Evolutionary conservation across 2,888 invertebrate genomes (phyloP).

Genomic region (Erpobdella octoculata): DNA sequence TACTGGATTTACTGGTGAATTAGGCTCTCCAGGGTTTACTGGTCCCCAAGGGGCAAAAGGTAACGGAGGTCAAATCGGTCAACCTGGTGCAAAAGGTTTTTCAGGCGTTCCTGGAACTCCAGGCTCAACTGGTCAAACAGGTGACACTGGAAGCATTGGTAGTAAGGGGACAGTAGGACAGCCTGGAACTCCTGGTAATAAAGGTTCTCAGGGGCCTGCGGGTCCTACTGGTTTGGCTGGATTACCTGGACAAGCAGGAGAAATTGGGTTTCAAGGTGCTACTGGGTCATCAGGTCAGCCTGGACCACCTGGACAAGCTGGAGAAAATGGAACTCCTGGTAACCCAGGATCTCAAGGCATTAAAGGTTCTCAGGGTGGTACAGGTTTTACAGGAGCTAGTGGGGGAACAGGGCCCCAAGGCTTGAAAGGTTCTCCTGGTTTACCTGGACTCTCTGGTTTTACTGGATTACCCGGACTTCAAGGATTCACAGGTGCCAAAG

Average conservation of each 20-base stretch:
- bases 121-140: conserved; percentile 22
- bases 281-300: conserved; percentile 53
- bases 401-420: conserved; percentile 29
- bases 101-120: conserved; percentile 25
- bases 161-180: conserved; percentile 24
- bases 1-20: conserved; percentile 9
- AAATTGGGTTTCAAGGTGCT: conserved; percentile 28
- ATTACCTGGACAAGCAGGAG: conserved; percentile 9
- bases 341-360: conserved; percentile 24
- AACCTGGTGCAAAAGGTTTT: conserved; percentile 32
- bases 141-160: conserved; percentile 27
- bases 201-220: conserved; percentile 21
- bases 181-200: conserved; percentile 24
- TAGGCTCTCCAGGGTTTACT: conserved; percentile 24
- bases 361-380: conserved; percentile 28
- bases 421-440: not conserved
- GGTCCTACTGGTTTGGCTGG: conserved; percentile 27
- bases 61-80: not conserved
- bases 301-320: conserved; percentile 29
- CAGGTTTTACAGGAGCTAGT: conserved; percentile 27
- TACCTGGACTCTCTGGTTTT: not conserved
- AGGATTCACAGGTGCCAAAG: not conserved
- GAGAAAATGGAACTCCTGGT: conserved; percentile 31
- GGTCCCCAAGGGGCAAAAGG: conserved; percentile 28
- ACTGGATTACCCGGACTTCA: conserved; percentile 12